These are phyloP conservation scores for Sanderia malayensis DNA, from an alignment of 30 jellyfish, hydroid and myxozoan species.

Conservation along the genomic window DNA sequence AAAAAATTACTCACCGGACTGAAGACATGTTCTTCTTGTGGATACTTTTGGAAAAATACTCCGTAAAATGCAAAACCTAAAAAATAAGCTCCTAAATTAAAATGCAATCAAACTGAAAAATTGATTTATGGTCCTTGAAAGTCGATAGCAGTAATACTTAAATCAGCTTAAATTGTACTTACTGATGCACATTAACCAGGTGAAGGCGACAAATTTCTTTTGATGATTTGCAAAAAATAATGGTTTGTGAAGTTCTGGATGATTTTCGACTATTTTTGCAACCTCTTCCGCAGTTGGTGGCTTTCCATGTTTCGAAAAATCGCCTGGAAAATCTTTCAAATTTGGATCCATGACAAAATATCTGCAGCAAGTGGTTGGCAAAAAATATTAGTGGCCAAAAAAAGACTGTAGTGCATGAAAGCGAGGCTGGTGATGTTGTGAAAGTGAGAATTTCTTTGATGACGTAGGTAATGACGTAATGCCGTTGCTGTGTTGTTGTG, in stretches of 20 bases:
- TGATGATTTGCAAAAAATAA: conserved; percentile 56
- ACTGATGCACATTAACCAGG: conserved; percentile 54
- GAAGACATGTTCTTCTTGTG: conserved; percentile 44
- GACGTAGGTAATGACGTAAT: too few species aligned
- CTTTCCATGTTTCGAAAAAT: conserved; percentile 6
- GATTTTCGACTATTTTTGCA: conserved; percentile 29
- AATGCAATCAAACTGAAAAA: too few species aligned
- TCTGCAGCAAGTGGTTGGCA: too few species aligned
- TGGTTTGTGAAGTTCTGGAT: conserved; percentile 54
- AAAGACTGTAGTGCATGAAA: too few species aligned
- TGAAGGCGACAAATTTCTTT: conserved; percentile 31
- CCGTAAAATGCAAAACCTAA: conserved; percentile 24
- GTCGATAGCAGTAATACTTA: too few species aligned
- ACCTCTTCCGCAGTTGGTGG: conserved; percentile 47
- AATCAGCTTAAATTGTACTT: too few species aligned
- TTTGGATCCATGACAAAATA: neutral
- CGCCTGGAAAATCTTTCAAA: neutral
- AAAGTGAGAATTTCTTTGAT: too few species aligned
- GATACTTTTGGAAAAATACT: conserved; percentile 49
- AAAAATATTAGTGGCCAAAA: neutral
- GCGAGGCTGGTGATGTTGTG: too few species aligned
- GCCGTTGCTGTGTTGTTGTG: too few species aligned
- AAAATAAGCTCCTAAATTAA: neutral
- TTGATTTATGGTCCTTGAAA: too few species aligned
- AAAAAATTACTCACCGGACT: conserved; percentile 31